Percentiles rank a stretch among this genome's conserved stretches.
Conservation (phyloP, 2,888 invertebrate species). For the Seira musarum region DNA sequence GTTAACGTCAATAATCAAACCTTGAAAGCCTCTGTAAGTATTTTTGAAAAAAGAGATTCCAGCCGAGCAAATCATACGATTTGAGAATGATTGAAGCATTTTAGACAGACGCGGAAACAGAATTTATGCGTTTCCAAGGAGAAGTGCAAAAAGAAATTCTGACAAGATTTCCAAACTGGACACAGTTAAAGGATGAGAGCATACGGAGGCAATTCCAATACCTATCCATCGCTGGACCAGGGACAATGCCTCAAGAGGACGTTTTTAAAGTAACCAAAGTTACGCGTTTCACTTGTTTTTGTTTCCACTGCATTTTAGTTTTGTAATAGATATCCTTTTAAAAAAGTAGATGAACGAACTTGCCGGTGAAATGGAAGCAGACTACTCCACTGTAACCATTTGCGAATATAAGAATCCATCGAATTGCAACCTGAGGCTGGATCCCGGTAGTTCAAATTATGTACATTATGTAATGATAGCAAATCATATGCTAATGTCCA, state of each 20-base stretch:
- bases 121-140: not conserved
- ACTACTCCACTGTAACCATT: not conserved
- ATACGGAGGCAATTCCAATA: not conserved
- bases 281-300: no score
- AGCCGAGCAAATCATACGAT: no score
- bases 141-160: not conserved
- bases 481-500: not conserved
- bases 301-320: no score
- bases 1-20: no score
- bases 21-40: no score
- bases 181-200: not conserved
- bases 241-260: not conserved
- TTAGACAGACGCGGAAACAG: not conserved
- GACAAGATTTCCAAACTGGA: conserved; percentile 8
- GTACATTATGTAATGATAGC: not conserved
- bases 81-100: no score
- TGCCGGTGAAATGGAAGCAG: not conserved
- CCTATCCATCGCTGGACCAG: conserved; percentile 2
- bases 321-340: no score
- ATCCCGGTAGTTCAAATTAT: conserved; percentile 1
- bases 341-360: not conserved
- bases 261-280: no score
- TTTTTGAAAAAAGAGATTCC: no score
- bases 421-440: conserved; percentile 16
- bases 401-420: not conserved